Evolutionary conservation across 1,140 invertebrate species (phyloP), one percentile per base, ranked within the genome.

Genomic region (Cyclargus thomasi): DNA sequence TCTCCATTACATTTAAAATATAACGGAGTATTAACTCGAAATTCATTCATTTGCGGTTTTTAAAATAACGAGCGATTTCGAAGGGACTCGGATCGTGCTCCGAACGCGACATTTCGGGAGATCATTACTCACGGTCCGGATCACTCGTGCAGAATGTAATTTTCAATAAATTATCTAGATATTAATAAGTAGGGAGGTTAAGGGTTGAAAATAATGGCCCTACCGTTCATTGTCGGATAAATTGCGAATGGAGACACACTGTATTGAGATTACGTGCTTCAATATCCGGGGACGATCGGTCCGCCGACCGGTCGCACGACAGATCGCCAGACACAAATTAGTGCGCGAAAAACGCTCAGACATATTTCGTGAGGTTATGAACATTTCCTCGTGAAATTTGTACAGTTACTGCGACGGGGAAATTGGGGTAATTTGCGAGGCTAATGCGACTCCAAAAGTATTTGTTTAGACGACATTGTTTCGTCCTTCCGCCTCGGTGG

Each of bases 111-210:
- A 53, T 59, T 59, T 59, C 11, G 55, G 55, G 55, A 57, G 65
- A 69, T 68, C 70, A 68, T 80, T 80, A 79, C 74, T 84, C 80
- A 79, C 77, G 77, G 76, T 76, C 75, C 76, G 70, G 70, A 76
- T 78, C 78, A 80, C 77, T 74, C 77, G 71, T 79, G 77, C 78
- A 82, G 79, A 86, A 86, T 87, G 86, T 83, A 88, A 90, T 90
- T 87, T 90, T 88, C 87, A 90, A 88, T 90, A 90, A 90, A 90
- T 90, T 90, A 90, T 82, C 79, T 83, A 83, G 85, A 87, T 90
- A 90, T 88, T 88, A 88, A 90, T 90, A 88, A 85, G 84, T 79
- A 77, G 79, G 77, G 77, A 85, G 85, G 83, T 88, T 86, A 88
- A 87, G 83, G 86, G 87, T 87, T 86, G 80, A 79, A 79, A 80